Evolutionary conservation across 2,888 invertebrate genomes (phyloP).

Genomic region (Meliscaeva auricollis): DNA sequence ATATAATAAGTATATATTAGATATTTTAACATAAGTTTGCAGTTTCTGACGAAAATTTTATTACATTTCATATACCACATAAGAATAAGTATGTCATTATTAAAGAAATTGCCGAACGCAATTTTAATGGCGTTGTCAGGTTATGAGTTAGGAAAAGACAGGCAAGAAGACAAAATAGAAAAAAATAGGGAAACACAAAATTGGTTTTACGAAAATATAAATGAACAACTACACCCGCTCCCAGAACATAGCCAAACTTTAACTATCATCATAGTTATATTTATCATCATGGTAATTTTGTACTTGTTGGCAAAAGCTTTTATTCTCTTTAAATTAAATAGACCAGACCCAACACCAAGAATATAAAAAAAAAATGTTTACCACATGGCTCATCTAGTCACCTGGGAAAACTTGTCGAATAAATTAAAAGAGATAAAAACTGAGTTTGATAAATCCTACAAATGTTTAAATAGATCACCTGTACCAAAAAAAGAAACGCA

Average conservation of each 20-base stretch:
- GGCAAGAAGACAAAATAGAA: background rate
- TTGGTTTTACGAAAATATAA: background rate
- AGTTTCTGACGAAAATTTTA: too few relatives aligned
- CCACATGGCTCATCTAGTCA: background rate
- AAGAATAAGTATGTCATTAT: background rate
- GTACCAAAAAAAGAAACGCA: background rate
- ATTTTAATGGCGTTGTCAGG: background rate
- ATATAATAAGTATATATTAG: too few relatives aligned
- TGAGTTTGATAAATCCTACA: background rate
- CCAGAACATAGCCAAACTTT: background rate
- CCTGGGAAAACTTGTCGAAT: background rate
- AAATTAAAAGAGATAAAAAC: background rate
- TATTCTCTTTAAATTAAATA: background rate
- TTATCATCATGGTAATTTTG: background rate
- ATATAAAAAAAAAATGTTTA: background rate
- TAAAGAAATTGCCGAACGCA: background rate
- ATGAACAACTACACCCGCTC: background rate
- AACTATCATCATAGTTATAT: background rate
- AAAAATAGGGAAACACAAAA: background rate
- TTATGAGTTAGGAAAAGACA: background rate
- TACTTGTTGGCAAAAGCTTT: background rate
- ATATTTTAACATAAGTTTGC: too few relatives aligned
- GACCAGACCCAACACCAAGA: background rate
- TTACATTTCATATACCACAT: background rate
- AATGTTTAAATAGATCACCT: background rate